Base-by-base conservation (phyloP, 2,113 vertebrate genomes). In the Coracopsis vasa region DNA sequence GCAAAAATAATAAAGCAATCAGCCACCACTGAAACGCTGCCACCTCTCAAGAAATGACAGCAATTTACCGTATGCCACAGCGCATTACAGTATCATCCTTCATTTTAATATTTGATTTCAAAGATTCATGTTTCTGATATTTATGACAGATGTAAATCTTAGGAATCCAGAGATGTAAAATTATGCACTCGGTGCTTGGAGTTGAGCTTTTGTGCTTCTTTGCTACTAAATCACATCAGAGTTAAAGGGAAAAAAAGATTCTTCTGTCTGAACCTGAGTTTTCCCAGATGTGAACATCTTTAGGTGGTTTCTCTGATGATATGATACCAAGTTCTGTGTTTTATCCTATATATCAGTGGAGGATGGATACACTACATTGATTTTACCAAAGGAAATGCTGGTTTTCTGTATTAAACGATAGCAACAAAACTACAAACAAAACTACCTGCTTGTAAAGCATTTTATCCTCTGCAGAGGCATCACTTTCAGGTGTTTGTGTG, bases 1-100 rank as follows among this genome's bases (percentile, higher is more conserved):
- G 66, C 77, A 94, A 82, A 96, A 96, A 85, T 96, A 91, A 96
- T 94, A 93, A 94, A 94, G 95, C 92, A 96, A 92, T 96, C 94
- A 95, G 80, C 58, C 83, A 69, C 61, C 65, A 21, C 70, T n/a
- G 85, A 90, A 94, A 93, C 53, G 81, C 87, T 95, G 72, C 86
- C 56, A 87, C 86, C 86, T 93, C 74, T 90, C 60, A 66, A 90
- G 86, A 79, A 96, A 78, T 80, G 86, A 78, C 80, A 84, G 88
- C 82, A 89, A 93, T 96, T 94, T 95, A 45, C 81, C 5, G 6
- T 54, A 24, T 18, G 73, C 92, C 11, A 15, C 77, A 65, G 80
- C 2, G 0, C 88, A 27, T 35, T 72, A 18, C 56, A 2, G 42
- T 13, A 84, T 72, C 93, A 84, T 81, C 74, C 45, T 66, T 95